Evolutionary conservation across 2,113 vertebrate species (phyloP), one percentile per base, ranked within the genome.

Genomic region (Oxyruncus cristatus): DNA sequence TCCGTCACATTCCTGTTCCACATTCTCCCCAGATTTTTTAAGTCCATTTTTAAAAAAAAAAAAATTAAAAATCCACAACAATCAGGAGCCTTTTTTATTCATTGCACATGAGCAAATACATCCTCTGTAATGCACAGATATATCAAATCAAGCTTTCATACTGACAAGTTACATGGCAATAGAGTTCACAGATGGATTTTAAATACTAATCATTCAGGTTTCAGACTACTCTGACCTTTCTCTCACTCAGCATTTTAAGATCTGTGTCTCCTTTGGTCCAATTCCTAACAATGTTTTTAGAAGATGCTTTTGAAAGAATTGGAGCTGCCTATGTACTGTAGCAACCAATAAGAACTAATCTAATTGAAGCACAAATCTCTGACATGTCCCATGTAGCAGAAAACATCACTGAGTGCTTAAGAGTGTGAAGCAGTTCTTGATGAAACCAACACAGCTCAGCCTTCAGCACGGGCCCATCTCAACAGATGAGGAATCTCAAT

Each of bases 341-440:
- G 62, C 28, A 61, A 81, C 50, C 46, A 91, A 44, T 8, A 44
- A 67, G 68, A 75, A 75, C 23, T 92, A 86, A 84, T 63, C 39
- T 41, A 86, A 87, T 75, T 42, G 78, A 87, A 93, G 39, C 56
- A 85, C 26, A 93, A 87, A 91, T 89, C 35, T 37, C 35, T 89
- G 47, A 42, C 27, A 47, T 44, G 41, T 78, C 39, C 39, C 49
- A 49, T 3, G 0, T 14, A 89, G 37, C 0, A 0, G 73, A 89
- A 92, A 81, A 26, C 46, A 55, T 70, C 35, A 47, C 16, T 61
- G 35, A 75, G 42, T 61, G 20, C 53, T 88, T 92, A 41, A 16
- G 49, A 92, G 23, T 35, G 53, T 73, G 50, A 94, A 90, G 35
- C 42, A 66, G 42, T 33, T 88, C 63, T 78, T 88, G 67, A 68